Evolutionary conservation across 1,140 invertebrate genomes (phyloP).

Genomic region (Neelides sp.): DNA sequence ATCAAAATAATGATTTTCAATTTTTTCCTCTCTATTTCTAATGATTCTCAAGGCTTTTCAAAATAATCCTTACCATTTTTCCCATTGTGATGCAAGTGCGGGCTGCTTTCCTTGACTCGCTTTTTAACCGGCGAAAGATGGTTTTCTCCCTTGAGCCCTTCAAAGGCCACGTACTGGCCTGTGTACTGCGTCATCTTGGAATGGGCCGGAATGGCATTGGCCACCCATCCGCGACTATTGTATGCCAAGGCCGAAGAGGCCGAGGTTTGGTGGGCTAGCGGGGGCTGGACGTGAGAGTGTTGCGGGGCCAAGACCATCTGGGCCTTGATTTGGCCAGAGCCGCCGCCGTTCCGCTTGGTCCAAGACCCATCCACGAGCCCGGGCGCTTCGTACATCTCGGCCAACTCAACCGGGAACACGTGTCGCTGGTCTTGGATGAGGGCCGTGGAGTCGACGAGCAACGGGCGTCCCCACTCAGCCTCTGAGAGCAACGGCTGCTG

Average conservation of each 20-base stretch:
- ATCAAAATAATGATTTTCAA: neutral
- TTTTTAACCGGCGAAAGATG: conserved; percentile 95
- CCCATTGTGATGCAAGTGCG: conserved; percentile 42
- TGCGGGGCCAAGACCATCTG: conserved; percentile 27
- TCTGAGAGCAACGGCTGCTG: conserved; percentile 51
- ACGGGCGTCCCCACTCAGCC: conserved; percentile 61
- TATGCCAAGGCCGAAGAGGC: conserved; percentile 25
- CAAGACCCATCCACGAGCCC: conserved; percentile 41
- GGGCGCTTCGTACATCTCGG: conserved; percentile 44
- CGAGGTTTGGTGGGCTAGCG: conserved; percentile 29
- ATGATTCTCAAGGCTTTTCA: conserved; percentile 9
- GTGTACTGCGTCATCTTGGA: conserved; percentile 24
- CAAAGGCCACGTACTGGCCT: conserved; percentile 31
- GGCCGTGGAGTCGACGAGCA: conserved; percentile 64
- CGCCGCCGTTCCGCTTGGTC: conserved; percentile 32
- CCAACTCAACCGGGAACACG: conserved; percentile 51
- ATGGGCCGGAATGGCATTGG: conserved; percentile 30
- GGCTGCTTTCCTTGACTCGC: conserved; percentile 90
- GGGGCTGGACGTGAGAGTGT: conserved; percentile 26
- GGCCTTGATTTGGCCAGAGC: conserved; percentile 20
- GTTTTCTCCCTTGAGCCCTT: conserved; percentile 33
- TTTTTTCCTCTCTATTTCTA: no score
- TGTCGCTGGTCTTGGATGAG: conserved; percentile 45
- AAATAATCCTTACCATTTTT: conserved; percentile 15
- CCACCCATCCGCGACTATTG: conserved; percentile 14